Evolutionary conservation across 2,113 vertebrate genomes (phyloP).

Genomic region (Pygoscelis antarcticus): DNA sequence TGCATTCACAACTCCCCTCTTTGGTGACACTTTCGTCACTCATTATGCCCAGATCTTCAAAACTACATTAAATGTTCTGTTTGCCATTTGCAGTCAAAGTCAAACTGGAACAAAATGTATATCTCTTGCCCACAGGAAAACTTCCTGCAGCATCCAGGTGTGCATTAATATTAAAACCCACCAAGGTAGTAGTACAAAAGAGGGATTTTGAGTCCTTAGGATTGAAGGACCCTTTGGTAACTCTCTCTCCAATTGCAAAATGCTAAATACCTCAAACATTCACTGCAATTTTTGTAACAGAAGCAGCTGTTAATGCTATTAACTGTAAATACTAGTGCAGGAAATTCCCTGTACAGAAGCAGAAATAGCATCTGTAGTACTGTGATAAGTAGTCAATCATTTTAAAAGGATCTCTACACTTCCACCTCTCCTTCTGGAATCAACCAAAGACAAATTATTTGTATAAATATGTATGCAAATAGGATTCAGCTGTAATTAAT

Average conservation of each 20-base stretch:
- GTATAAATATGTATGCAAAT: conserved; percentile 31
- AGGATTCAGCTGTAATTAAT: conserved; percentile 25
- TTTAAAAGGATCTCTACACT: conserved; percentile 21
- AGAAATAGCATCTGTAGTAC: conserved; percentile 55
- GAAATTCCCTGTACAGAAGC: conserved; percentile 48
- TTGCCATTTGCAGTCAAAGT: background rate
- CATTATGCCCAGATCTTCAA: background rate
- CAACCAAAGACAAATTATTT: conserved; percentile 9
- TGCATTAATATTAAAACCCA: conserved; percentile 32
- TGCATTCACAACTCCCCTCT: background rate
- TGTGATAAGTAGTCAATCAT: conserved; percentile 40
- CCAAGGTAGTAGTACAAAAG: background rate
- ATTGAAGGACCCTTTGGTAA: background rate
- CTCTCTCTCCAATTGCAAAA: conserved; percentile 19
- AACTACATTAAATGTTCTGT: background rate
- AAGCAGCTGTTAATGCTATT: conserved; percentile 41
- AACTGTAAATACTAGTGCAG: conserved; percentile 28
- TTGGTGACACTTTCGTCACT: background rate
- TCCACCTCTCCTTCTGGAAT: conserved; percentile 15
- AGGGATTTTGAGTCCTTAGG: background rate
- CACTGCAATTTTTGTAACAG: conserved; percentile 24
- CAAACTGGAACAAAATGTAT: background rate
- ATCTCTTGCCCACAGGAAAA: background rate
- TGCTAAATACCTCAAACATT: conserved; percentile 20
- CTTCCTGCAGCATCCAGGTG: background rate